Conservation (phyloP, 2,797 vertebrate species). For the Leuciscus waleckii region DNA sequence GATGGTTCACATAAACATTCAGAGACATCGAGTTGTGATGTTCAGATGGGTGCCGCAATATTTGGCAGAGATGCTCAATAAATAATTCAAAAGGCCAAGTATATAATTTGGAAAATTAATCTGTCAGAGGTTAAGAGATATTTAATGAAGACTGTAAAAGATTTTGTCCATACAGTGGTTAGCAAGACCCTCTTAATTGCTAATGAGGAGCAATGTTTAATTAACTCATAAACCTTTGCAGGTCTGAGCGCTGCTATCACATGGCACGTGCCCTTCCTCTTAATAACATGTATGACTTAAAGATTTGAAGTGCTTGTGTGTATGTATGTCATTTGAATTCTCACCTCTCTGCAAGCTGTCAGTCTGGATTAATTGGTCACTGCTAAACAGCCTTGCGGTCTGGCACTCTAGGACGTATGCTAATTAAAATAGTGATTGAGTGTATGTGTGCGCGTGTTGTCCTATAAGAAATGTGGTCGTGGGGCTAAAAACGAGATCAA, state of each 20-base stretch:
- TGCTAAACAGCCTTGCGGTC: conserved; percentile 68
- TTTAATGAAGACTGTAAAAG: conserved; percentile 22
- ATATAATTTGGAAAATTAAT: neutral
- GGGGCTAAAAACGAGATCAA: conserved; percentile 37
- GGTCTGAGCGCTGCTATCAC: neutral
- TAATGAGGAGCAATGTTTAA: conserved; percentile 59
- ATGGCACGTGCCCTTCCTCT: neutral
- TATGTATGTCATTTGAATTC: conserved; percentile 33
- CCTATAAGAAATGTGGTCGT: conserved; percentile 28
- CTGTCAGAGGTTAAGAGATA: conserved; percentile 9
- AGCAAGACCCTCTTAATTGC: conserved; percentile 45
- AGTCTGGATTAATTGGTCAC: conserved; percentile 77
- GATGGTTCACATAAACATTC: neutral
- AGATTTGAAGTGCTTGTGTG: conserved; percentile 20
- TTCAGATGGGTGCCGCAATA: neutral
- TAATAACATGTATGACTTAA: conserved; percentile 7
- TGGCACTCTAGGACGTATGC: conserved; percentile 72
- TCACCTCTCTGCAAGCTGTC: conserved; percentile 60
- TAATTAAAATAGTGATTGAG: conserved; percentile 69
- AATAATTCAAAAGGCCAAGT: conserved; percentile 15
- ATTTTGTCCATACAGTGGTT: neutral
- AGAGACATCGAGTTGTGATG: neutral
- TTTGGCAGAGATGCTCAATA: conserved; percentile 11
- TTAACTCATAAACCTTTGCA: neutral
- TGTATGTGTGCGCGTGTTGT: conserved; percentile 12